Percentiles rank a stretch among this genome's conserved stretches.
Evolutionary conservation across 2,113 vertebrate genomes (phyloP).

Genomic region (Ovibos moschatus): DNA sequence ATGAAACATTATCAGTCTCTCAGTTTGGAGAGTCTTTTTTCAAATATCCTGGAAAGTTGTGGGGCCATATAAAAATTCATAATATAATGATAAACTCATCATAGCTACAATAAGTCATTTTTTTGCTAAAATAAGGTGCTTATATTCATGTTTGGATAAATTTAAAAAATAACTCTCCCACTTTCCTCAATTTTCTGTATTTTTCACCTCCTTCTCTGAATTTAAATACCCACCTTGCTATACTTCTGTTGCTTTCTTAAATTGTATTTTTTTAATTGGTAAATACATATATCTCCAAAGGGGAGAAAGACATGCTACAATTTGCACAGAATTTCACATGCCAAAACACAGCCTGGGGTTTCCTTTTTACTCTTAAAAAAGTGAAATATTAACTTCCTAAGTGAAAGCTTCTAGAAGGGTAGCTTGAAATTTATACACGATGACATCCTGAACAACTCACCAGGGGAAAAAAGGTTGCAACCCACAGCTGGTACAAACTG

Average conservation of each 20-base stretch:
- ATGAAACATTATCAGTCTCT: background rate
- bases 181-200: background rate
- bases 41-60: background rate
- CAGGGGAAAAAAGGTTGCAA: background rate
- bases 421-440: background rate
- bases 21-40: background rate
- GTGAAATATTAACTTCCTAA: slow-evolving; percentile 36
- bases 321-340: background rate
- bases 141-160: background rate
- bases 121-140: slow-evolving; percentile 28
- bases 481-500: background rate
- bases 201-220: background rate
- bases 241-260: slow-evolving; percentile 2
- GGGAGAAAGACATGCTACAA: background rate
- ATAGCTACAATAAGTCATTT: background rate
- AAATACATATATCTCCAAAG: background rate
- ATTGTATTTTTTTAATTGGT: background rate
- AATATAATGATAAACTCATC: background rate
- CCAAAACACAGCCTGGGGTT: background rate
- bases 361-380: background rate
- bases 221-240: background rate
- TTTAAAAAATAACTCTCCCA: background rate
- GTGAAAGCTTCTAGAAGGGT: background rate
- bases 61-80: background rate
- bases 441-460: background rate